These are phyloP conservation scores for Campoplex nolae DNA, from an alignment of 2,888 invertebrate genomes.

Conservation along the genomic window DNA sequence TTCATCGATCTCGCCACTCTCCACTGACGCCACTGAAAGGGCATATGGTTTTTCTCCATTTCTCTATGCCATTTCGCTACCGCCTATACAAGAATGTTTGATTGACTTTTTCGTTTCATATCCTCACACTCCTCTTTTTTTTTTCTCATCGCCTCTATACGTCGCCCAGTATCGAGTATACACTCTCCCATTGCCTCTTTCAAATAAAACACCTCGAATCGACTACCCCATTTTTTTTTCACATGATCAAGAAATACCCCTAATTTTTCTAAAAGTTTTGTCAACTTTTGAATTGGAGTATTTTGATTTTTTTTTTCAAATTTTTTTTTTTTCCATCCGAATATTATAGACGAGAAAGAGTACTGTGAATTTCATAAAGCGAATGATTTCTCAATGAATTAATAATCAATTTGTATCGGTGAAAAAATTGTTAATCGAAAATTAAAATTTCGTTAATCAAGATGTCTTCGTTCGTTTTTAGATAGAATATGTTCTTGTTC, in stretches of 20 bases:
- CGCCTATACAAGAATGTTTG: slow-evolving; percentile 63
- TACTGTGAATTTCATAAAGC: neutral
- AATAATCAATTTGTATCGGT: neutral
- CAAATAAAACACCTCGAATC: neutral
- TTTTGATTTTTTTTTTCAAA: neutral
- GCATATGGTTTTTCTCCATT: slow-evolving; percentile 40
- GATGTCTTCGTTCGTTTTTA: no score
- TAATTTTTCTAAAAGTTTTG: neutral
- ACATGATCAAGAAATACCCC: neutral
- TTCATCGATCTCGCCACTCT: slow-evolving; percentile 44
- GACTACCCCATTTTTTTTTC: neutral
- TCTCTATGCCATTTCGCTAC: slow-evolving; percentile 35
- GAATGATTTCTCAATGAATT: neutral
- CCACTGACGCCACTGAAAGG: slow-evolving; percentile 56
- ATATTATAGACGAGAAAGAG: neutral
- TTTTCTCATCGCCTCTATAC: neutral
- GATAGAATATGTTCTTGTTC: no score
- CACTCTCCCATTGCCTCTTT: neutral
- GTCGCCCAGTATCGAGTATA: slow-evolving; percentile 3
- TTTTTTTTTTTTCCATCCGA: neutral
- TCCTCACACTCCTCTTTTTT: slow-evolving; percentile 11
- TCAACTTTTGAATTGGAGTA: neutral
- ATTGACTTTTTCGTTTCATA: slow-evolving; percentile 61
- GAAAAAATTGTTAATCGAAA: neutral
- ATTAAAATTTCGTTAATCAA: no score